Evolutionary conservation across 2,113 vertebrate species (phyloP).

Genomic region (Pithys albifrons): DNA sequence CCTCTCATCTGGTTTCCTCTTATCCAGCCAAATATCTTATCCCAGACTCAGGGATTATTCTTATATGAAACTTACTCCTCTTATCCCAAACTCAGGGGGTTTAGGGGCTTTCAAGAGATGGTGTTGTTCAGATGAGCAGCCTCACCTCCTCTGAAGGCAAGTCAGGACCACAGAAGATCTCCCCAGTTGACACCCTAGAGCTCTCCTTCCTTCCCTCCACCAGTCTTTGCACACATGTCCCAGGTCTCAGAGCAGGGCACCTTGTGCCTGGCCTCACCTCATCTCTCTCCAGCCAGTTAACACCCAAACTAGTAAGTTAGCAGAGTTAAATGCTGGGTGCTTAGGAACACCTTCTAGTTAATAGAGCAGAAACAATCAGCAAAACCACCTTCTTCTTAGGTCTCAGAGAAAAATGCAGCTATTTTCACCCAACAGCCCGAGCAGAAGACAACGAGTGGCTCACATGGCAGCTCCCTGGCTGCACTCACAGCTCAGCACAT

Average conservation of each 20-base stretch:
- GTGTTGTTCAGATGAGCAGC: background rate
- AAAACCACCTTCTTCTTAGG: background rate
- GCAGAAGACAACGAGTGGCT: background rate
- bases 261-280: background rate
- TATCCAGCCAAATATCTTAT: background rate
- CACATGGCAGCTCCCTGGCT: background rate
- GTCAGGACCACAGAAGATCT: background rate
- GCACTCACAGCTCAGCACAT: background rate
- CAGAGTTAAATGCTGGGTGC: background rate
- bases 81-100: background rate
- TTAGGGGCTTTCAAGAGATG: background rate
- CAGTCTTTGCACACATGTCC: background rate
- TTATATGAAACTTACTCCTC: background rate
- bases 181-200: background rate
- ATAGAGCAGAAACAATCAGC: slow-evolving; percentile 30
- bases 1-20: background rate
- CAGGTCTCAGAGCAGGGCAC: background rate
- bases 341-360: background rate
- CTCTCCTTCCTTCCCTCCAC: background rate
- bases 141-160: background rate
- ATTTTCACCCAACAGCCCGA: background rate
- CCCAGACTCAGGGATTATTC: background rate
- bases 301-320: background rate
- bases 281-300: background rate
- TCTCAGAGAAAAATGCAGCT: background rate